Conservation (phyloP, 2,113 vertebrate genomes). For the Serinus canaria region DNA sequence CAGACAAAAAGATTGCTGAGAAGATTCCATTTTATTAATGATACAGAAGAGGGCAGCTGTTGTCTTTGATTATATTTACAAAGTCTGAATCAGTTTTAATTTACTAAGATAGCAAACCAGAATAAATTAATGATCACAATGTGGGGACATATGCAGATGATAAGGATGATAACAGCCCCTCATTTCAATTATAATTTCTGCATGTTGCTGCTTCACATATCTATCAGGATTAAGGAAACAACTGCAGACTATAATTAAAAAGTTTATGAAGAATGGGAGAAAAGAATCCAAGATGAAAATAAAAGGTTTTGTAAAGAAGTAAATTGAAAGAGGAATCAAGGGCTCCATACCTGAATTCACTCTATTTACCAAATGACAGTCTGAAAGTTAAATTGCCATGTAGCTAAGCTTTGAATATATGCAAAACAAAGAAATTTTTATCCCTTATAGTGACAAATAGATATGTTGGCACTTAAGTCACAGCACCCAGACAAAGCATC, state of each 20-base stretch:
- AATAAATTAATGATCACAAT: conserved; percentile 34
- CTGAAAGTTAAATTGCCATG: not conserved
- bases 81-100: conserved; percentile 22
- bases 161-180: conserved; percentile 28
- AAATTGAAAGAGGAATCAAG: not conserved
- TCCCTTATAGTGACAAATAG: not conserved
- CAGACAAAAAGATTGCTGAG: not conserved
- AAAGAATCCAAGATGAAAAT: not conserved
- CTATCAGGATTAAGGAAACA: not conserved
- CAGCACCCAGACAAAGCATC: not conserved
- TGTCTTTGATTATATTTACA: conserved; percentile 41
- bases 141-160: conserved; percentile 12
- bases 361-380: not conserved
- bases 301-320: not conserved
- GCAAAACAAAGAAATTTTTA: not conserved
- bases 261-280: not conserved
- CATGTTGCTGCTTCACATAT: conserved; percentile 4
- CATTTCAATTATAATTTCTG: conserved; percentile 31
- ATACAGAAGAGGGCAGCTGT: conserved; percentile 30
- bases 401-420: not conserved
- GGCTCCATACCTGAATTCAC: not conserved
- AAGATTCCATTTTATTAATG: not conserved
- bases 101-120: not conserved
- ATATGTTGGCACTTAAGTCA: not conserved
- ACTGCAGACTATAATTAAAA: not conserved